Base-by-base conservation (phyloP, 2,113 vertebrate species). In the Mystacornis crossleyi region DNA sequence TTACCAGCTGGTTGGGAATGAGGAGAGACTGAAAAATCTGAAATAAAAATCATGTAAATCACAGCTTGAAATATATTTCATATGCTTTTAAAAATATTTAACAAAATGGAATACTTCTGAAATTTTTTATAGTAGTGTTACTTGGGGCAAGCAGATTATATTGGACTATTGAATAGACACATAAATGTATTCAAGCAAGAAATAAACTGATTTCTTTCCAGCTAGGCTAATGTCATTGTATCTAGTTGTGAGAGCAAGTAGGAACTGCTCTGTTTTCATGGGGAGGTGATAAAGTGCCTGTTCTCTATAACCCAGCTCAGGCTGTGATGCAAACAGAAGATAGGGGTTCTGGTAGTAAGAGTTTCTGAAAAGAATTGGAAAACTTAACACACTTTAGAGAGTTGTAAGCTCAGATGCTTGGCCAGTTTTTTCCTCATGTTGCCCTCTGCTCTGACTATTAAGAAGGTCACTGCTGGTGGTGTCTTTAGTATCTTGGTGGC, bases 1-100 rank as follows among this genome's bases (percentile, higher is more conserved):
- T 95, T 94, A 96, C 88, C 86, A 92, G 57, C 36, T 79, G 80
- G 23, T 8, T 92, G 60, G 36, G 36, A 58, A 70, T 11, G 53
- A 93, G 50, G 11, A 85, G 34, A 83, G 58, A 34, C 47, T 60
- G 38, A 40, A 70, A 79, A 82, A 20, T 7, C 62, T 65, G 60
- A 61, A 81, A 67, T 61, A 55, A 72, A 88, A 89, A 34, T 16
- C 10, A 47, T 45, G 10, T 24, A 42, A 48, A 60, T 40, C 66
- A 31, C 33, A 67, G 19, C 20, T n/a, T 47, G 45, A 90, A 72
- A 81, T 31, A 17, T 6, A n/a, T 40, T n/a, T 4, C 9, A 10
- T 26, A 2, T 26, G 34, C 2, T 78, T 72, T 71, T 45, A 0
- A 17, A 73, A 83, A 38, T 18, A 48, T 29, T 58, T 47, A 34